These are phyloP conservation scores for Pimpla rufipes DNA, from an alignment of 2,888 invertebrate species.

Conservation along the genomic window DNA sequence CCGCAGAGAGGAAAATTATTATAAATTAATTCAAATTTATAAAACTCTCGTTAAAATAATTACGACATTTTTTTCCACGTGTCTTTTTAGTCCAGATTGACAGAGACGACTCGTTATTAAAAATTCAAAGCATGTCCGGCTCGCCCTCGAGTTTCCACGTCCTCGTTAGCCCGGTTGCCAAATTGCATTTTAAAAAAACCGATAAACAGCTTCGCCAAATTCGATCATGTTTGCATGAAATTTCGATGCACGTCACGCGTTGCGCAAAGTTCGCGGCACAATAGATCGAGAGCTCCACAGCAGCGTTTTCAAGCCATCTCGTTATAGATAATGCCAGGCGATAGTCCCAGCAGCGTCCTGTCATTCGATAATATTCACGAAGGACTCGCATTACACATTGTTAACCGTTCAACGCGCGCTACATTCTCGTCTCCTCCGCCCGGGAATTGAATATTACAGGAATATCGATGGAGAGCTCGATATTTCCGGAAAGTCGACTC, in stretches of 20 bases:
- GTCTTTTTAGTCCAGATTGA: not conserved
- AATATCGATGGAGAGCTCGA: conserved; percentile 5
- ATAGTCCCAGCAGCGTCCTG: conserved; percentile 1
- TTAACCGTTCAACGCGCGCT: not conserved
- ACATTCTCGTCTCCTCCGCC: not conserved
- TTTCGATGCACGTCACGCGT: not conserved
- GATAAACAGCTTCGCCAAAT: not conserved
- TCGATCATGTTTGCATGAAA: not conserved
- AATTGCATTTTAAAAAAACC: not conserved
- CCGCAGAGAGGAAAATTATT: too few species aligned
- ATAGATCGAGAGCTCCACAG: not conserved
- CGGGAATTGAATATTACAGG: not conserved
- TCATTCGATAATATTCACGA: conserved; percentile 10
- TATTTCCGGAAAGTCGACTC: not conserved
- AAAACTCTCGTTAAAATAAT: not conserved
- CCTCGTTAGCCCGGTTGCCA: not conserved
- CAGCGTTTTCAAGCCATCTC: not conserved
- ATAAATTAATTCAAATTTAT: too few species aligned
- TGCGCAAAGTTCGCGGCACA: not conserved
- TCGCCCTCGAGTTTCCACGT: not conserved
- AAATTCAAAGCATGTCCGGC: not conserved
- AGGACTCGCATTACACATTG: not conserved
- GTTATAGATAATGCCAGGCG: not conserved
- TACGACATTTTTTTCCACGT: not conserved
- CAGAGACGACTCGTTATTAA: not conserved